Conservation (phyloP, 2,113 vertebrate genomes). For the Elaphurus davidianus region DNA sequence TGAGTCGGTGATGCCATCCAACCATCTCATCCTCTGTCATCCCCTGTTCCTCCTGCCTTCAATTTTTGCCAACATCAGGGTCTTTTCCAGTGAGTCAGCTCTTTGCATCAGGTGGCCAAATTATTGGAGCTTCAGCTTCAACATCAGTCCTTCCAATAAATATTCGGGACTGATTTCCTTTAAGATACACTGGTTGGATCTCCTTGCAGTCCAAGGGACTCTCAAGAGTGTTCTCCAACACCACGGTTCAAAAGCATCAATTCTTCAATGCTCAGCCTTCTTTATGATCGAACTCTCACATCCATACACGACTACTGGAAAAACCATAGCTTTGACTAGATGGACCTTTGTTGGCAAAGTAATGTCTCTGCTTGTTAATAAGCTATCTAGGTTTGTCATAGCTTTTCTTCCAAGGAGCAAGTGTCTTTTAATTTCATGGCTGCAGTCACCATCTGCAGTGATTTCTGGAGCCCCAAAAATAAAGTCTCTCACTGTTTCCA, state of each 20-base stretch:
- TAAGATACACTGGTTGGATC: background rate
- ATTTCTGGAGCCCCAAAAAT: background rate
- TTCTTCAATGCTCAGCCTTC: background rate
- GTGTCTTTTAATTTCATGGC: background rate
- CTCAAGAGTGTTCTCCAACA: background rate
- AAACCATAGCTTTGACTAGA: background rate
- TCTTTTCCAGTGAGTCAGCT: background rate
- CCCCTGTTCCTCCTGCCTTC: background rate
- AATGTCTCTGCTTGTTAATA: background rate
- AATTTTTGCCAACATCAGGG: background rate
- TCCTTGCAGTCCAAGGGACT: background rate
- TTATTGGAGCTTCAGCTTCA: background rate
- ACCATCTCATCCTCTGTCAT: background rate
- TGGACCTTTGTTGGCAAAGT: background rate
- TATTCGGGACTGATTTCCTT: background rate
- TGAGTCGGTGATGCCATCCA: background rate
- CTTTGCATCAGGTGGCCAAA: background rate
- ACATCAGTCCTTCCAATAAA: background rate
- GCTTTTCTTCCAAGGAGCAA: background rate
- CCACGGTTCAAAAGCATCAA: background rate
- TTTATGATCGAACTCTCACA: background rate
- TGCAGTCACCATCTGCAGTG: background rate
- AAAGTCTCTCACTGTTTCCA: background rate
- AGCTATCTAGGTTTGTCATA: background rate
- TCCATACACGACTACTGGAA: background rate